Conservation (phyloP, 2,888 invertebrate genomes). For the Heterodera filipjevi region DNA sequence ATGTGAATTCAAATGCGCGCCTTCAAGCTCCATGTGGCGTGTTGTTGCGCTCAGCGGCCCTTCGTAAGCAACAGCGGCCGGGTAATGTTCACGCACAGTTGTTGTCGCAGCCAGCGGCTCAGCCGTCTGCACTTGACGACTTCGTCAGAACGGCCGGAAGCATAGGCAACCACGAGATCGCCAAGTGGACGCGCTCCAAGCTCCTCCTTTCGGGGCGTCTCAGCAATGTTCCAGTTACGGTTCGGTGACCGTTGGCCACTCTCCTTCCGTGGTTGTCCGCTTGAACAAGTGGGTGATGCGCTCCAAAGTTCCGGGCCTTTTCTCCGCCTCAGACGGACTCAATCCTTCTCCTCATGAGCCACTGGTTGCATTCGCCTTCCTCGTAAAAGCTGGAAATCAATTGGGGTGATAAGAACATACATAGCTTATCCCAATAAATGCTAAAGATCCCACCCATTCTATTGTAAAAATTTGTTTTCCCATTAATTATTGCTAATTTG, state of each 20-base stretch:
- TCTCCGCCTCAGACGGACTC: constrained; percentile 36
- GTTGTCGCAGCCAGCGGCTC: background rate
- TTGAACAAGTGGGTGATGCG: constrained; percentile 46
- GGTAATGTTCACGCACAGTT: background rate
- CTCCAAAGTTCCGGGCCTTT: constrained; percentile 17
- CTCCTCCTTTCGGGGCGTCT: constrained; percentile 33
- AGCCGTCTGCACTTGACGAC: constrained; percentile 27
- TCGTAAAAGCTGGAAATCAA: constrained; percentile 38
- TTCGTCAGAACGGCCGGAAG: constrained; percentile 44
- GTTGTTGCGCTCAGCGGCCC: constrained; percentile 34
- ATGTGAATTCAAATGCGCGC: constrained; percentile 38
- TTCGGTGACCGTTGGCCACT: constrained; percentile 45
- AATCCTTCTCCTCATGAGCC: constrained; percentile 28
- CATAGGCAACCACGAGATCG: constrained; percentile 36
- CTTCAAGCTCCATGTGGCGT: constrained; percentile 29
- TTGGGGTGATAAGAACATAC: background rate
- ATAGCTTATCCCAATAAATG: background rate
- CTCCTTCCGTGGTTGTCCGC: constrained; percentile 41
- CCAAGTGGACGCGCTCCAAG: constrained; percentile 42
- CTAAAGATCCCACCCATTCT: background rate
- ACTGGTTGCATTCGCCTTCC: constrained; percentile 30
- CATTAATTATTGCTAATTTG: background rate
- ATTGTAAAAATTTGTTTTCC: background rate
- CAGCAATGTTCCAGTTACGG: constrained; percentile 44
- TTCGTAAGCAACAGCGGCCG: constrained; percentile 33